Evolutionary conservation across 1,140 invertebrate species (phyloP), one percentile per base, ranked within the genome.

Genomic region (Harpegnathos saltator): DNA sequence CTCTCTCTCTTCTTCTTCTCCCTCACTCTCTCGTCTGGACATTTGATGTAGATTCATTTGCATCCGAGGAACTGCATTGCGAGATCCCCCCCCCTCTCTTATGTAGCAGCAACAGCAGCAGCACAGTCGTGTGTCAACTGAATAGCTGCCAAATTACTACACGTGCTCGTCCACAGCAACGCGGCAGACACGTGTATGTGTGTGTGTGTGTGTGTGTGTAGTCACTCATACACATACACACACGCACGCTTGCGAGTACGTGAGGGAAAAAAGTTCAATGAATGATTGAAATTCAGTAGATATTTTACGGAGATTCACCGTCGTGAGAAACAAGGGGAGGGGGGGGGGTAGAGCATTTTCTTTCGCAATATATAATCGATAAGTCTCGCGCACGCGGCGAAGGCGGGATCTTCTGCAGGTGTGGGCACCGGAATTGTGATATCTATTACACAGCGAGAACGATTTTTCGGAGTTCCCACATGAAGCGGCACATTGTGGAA

Each of bases 1-100:
- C 38, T 14, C 14, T n/a, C 38, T 9, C 38, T 44, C 38, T 44
- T n/a, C n/a, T n/a, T n/a, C n/a, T n/a, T n/a, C n/a, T n/a, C n/a
- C n/a, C n/a, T n/a, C n/a, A n/a, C 38, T 14, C n/a, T 19, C 26
- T n/a, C 54, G 26, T 17, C 33, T 17, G 38, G 26, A 50, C 44
- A 38, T 33, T 65, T 68, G 69, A 83, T n/a, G 19, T 12, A 12
- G 50, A 62, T 56, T 83, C 72, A 71, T 77, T 83, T 75, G 72
- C 73, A 61, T 73, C 72, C 14, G 33, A 38, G 69, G 14, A 48
- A 48, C 14, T 50, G 2, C 15, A 24, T 63, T 24, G 33, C 33
- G 24, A 73, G 38, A 58, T 7, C 26, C 14, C 17, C 12, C 26
- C 59, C 17, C 19, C 48, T 50, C 38, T 50, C 44, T 12, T 54